Evolutionary conservation across 2,888 invertebrate species (phyloP), one percentile per base, ranked within the genome.

Genomic region (Salticus scenicus): DNA sequence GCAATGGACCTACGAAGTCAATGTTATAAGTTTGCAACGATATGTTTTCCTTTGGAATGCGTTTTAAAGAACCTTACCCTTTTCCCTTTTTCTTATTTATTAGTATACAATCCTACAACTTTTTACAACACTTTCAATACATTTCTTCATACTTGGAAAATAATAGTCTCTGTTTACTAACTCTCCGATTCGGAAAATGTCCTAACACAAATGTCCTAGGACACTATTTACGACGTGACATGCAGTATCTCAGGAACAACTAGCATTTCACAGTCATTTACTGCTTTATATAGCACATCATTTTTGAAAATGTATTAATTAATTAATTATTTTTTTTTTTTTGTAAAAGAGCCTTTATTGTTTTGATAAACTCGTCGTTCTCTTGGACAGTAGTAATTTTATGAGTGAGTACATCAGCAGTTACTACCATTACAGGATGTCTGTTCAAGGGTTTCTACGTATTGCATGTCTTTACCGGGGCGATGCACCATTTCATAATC

Each of bases 391-490:
- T 37, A 37, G 10, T 37, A n/a, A 47, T 47, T 14, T 47, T 47
- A 47, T 47, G 17, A n/a, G 47, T 47, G 7, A 47, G 17, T 14
- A 12, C 47, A 47, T n/a, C 37, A 47, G 17, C 17, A 12, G 47
- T 47, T 17, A 47, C 47, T 0, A 75, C 14, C 12, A 64, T 5
- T 12, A 63, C 2, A 5, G 72, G 30, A 31, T 27, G 8, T 66
- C 27, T 41, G 71, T 42, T 4, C 64, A 42, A 17, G 2, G 14
- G 67, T 37, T 24, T 80, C 67, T 0, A 73, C 73, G 42, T 73
- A 73, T 24, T 42, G 33, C 67, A 73, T 80, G 17, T 42, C 47
- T n/a, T 8, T 20, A 12, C 42, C n/a, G 12, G 73, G 17, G 7
- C 73, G 20, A 24, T 67, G 73, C 1, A 20, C 12, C 20, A 73